These are phyloP conservation scores for Platanista minor DNA, from an alignment of 2,113 vertebrate genomes.

Conservation along the genomic window DNA sequence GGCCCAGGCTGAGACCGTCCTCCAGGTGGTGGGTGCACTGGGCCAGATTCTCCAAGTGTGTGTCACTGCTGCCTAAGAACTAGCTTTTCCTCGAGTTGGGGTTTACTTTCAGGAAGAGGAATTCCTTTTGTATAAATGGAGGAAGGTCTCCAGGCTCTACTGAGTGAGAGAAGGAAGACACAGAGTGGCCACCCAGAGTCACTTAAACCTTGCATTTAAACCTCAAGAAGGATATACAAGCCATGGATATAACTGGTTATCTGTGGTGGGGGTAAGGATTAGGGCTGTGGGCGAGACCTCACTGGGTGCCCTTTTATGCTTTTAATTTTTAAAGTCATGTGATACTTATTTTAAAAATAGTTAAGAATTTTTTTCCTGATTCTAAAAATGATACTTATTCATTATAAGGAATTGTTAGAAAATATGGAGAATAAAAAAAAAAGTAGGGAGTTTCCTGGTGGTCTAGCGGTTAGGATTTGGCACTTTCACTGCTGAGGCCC, in stretches of 20 bases:
- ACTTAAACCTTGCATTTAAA: not conserved
- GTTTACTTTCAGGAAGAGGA: not conserved
- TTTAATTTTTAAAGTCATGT: not conserved
- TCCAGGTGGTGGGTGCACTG: rapidly evolving
- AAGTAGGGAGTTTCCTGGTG: not conserved
- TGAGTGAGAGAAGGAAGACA: not conserved
- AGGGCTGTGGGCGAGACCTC: not conserved
- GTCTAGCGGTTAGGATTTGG: not conserved
- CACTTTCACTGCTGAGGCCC: not conserved
- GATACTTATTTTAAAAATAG: not conserved
- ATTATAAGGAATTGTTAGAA: not conserved
- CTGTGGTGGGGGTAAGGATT: too few relatives aligned
- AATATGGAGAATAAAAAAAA: not conserved
- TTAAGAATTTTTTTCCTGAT: not conserved
- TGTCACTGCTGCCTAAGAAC: not conserved
- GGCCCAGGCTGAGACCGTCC: not conserved
- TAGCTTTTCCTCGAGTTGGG: not conserved
- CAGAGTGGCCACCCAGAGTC: not conserved
- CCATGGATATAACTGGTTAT: not conserved
- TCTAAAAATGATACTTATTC: not conserved
- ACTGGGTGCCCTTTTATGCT: not conserved
- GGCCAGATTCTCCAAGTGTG: not conserved
- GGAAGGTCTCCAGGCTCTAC: not conserved
- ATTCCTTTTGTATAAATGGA: not conserved
- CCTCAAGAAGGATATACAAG: not conserved